A percentile compares a stretch with the other conserved stretches of the same genome.
Conservation (phyloP, 2,888 invertebrate genomes). For the Drosophila mimetica region DNA sequence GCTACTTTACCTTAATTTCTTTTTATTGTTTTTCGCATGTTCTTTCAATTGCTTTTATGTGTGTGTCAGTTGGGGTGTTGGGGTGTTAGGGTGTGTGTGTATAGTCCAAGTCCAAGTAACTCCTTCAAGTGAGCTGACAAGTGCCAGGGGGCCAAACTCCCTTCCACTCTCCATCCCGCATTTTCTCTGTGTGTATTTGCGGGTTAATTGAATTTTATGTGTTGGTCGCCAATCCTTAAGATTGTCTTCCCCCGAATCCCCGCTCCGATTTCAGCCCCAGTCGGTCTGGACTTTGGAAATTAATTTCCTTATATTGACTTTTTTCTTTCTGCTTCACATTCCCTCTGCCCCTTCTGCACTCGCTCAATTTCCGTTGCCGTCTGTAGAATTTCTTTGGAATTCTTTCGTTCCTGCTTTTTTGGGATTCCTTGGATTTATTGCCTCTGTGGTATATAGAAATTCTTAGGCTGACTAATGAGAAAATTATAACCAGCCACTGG, state of each 20-base stretch:
- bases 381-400: slow-evolving; percentile 44
- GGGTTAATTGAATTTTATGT: slow-evolving; percentile 75
- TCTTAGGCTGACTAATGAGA: slow-evolving; percentile 64
- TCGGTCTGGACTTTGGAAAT: slow-evolving; percentile 57
- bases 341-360: background rate
- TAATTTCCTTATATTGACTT: slow-evolving; percentile 81
- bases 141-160: slow-evolving; percentile 17
- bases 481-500: slow-evolving; percentile 60
- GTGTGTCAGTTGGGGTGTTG: slow-evolving; percentile 26
- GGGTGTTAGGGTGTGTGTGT: slow-evolving; percentile 6
- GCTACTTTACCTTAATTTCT: slow-evolving; percentile 80
- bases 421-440: slow-evolving; percentile 64
- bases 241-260: slow-evolving; percentile 20
- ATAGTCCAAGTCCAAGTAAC: slow-evolving; percentile 34
- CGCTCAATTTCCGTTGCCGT: slow-evolving; percentile 27
- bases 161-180: slow-evolving; percentile 7
- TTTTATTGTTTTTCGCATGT: slow-evolving; percentile 81
- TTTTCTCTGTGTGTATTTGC: slow-evolving; percentile 23
- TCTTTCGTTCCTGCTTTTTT: slow-evolving; percentile 40
- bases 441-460: slow-evolving; percentile 54
- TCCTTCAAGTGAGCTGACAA: slow-evolving; percentile 48
- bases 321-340: slow-evolving; percentile 41
- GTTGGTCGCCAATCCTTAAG: slow-evolving; percentile 72
- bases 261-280: background rate
- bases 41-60: slow-evolving; percentile 79